A percentile compares a stretch with the other conserved stretches of the same genome.
These are phyloP conservation scores for Pachycephus smyrnensis DNA, from an alignment of 2,888 invertebrate species.

Conservation along the genomic window DNA sequence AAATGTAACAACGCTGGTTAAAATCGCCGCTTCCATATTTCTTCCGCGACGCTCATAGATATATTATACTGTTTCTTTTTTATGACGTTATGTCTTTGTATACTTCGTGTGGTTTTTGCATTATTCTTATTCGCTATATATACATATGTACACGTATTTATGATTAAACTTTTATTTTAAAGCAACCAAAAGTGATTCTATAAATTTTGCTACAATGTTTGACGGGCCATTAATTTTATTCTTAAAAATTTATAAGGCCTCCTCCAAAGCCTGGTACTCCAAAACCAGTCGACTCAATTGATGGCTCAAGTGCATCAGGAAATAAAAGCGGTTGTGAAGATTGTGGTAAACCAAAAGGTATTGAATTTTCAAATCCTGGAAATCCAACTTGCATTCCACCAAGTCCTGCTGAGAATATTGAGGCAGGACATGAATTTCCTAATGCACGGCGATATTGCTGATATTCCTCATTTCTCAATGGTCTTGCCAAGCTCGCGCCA, in stretches of 20 bases:
- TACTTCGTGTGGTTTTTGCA: slow-evolving; percentile 5
- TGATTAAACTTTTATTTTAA: slow-evolving; percentile 34
- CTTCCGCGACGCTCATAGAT: slow-evolving; percentile 8
- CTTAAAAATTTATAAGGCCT: slow-evolving; percentile 16
- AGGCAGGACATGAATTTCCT: slow-evolving; percentile 16
- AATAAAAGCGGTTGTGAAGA: background rate
- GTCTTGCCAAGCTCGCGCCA: slow-evolving; percentile 8
- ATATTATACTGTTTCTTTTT: slow-evolving; percentile 7
- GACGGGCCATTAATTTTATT: slow-evolving; percentile 8
- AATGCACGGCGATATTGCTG: slow-evolving; percentile 16
- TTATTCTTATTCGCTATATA: slow-evolving; percentile 7
- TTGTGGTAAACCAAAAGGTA: slow-evolving; percentile 6
- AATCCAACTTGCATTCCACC: slow-evolving; percentile 12
- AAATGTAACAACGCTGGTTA: slow-evolving; percentile 44
- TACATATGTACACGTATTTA: slow-evolving; percentile 31
- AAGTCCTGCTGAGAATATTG: slow-evolving; percentile 7
- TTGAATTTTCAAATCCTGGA: background rate
- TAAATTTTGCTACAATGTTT: background rate
- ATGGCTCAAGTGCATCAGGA: too few relatives aligned
- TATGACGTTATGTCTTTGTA: background rate
- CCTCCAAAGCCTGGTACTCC: slow-evolving; percentile 12
- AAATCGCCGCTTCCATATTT: slow-evolving; percentile 19
- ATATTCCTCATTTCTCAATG: slow-evolving; percentile 19
- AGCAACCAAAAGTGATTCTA: background rate
- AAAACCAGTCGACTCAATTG: background rate